These are phyloP conservation scores for Thomomys bottae DNA, from an alignment of 2,113 vertebrate genomes.

Conservation along the genomic window DNA sequence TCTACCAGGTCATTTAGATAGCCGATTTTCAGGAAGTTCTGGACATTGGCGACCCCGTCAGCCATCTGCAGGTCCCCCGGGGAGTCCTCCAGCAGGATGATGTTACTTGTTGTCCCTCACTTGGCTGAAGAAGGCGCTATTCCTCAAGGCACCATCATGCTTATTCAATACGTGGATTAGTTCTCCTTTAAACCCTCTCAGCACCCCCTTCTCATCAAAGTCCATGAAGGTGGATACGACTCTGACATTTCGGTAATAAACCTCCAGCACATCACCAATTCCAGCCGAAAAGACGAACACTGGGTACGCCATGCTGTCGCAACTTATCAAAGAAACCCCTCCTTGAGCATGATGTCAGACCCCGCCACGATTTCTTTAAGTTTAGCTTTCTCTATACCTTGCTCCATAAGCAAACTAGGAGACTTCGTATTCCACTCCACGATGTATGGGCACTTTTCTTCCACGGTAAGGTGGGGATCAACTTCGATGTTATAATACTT, in stretches of 20 bases:
- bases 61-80: constrained; percentile 97
- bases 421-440: constrained; percentile 99
- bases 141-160: constrained; percentile 96
- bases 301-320: constrained; percentile 91
- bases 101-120: constrained; percentile 95
- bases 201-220: constrained; percentile 97
- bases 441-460: too few species aligned
- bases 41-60: constrained; percentile 94
- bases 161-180: constrained; percentile 99
- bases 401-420: constrained; percentile 94
- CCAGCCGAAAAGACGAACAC: constrained; percentile 99
- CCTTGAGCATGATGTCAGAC: constrained; percentile 96
- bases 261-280: constrained; percentile 95
- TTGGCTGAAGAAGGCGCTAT: constrained; percentile 95
- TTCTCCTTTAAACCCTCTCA: constrained; percentile 98
- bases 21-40: constrained; percentile 96
- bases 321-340: constrained; percentile 96
- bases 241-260: constrained; percentile 96
- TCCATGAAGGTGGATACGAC: constrained; percentile 99
- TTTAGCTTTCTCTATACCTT: constrained; percentile 92
- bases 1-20: constrained; percentile 99
- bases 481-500: too few species aligned
- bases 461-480: too few species aligned
- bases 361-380: constrained; percentile 93
- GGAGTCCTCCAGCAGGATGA: constrained; percentile 96